Conservation (phyloP, 2,888 invertebrate genomes). For the Acleris laterana region DNA sequence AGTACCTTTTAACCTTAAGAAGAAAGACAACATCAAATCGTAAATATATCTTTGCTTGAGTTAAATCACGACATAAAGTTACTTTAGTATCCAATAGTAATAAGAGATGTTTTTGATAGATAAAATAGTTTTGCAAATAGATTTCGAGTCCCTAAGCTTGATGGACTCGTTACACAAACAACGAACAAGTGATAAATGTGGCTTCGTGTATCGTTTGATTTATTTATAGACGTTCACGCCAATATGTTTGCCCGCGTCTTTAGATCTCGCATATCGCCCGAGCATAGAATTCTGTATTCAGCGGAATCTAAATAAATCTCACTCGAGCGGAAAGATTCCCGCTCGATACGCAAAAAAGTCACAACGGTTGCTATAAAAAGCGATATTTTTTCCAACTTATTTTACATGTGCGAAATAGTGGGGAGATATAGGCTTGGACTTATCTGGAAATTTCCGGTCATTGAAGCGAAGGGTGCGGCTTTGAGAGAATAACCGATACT, state of each 20-base stretch:
- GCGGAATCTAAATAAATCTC: constrained; percentile 41
- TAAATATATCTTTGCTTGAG: no score
- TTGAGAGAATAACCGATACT: constrained; percentile 56
- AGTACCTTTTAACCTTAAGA: no score
- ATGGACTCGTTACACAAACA: no score
- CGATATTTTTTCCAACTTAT: constrained; percentile 55
- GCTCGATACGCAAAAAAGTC: constrained; percentile 48
- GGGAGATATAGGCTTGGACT: constrained; percentile 59
- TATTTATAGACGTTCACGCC: constrained; percentile 18
- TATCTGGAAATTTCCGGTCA: constrained; percentile 72
- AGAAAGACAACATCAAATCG: no score
- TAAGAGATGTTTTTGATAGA: no score
- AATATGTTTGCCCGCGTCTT: constrained; percentile 25
- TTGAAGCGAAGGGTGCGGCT: constrained; percentile 59
- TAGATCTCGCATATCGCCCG: constrained; percentile 30
- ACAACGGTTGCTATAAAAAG: constrained; percentile 48
- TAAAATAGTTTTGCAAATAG: background rate
- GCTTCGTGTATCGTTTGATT: constrained; percentile 1
- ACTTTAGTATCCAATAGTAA: no score
- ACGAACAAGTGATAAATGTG: background rate
- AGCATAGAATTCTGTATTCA: constrained; percentile 38
- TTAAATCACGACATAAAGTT: no score
- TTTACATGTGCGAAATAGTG: constrained; percentile 52
- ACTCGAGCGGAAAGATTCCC: constrained; percentile 45
- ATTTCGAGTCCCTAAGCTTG: background rate